Conservation (phyloP, 2,113 vertebrate species). For the Kobus ellipsiprymnus region DNA sequence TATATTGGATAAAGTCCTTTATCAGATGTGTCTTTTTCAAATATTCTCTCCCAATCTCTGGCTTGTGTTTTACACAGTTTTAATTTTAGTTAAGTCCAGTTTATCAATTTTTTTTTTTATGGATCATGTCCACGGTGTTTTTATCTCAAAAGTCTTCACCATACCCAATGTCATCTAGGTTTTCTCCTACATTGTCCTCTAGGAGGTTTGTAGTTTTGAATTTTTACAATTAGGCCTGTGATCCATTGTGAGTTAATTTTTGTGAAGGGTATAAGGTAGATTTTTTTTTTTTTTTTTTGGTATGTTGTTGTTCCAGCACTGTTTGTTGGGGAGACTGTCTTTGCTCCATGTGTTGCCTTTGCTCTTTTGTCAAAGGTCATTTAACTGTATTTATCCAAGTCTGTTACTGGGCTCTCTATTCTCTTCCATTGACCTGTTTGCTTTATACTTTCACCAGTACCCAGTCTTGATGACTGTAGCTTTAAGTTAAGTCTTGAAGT, state of each 20-base stretch:
- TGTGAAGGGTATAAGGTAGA: background rate
- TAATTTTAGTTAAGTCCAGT: background rate
- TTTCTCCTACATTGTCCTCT: background rate
- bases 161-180: background rate
- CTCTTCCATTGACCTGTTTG: background rate
- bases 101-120: background rate
- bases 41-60: background rate
- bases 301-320: background rate
- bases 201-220: background rate
- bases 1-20: background rate
- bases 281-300: background rate
- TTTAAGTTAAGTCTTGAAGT: background rate
- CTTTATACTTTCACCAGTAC: background rate
- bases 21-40: background rate
- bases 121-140: background rate
- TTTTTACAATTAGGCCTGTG: background rate
- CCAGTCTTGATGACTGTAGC: background rate
- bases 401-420: background rate
- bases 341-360: background rate
- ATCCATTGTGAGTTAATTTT: background rate
- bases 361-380: background rate
- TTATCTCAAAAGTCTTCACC: background rate
- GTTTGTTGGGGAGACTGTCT: background rate
- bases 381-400: background rate
- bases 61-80: background rate